phyloP scores from a whole-genome alignment of 1,140 invertebrate species.

The Brachionus asplanchnoidis region DNA sequence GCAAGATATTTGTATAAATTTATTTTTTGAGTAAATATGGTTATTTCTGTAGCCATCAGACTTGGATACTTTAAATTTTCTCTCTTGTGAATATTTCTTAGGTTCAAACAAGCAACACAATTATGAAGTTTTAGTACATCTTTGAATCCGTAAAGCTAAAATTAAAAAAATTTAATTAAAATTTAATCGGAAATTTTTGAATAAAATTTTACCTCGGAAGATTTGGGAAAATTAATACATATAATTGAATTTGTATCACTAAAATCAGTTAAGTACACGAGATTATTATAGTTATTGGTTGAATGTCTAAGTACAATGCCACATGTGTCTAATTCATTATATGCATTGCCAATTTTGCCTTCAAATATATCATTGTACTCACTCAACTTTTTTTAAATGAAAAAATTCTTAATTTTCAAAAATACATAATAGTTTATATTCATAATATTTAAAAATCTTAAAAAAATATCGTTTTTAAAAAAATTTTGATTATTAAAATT shows the following conservation, averaged over 20 bases:
- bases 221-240: slow-evolving; percentile 28
- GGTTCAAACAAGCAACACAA: slow-evolving; percentile 17
- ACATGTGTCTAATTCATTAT: slow-evolving; percentile 23
- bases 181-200: background rate
- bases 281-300: background rate
- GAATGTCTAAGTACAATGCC: background rate
- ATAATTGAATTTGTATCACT: slow-evolving; percentile 21
- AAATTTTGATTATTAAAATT: no score
- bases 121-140: slow-evolving; percentile 9
- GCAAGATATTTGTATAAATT: background rate
- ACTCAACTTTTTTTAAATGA: background rate
- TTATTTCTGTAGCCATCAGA: background rate
- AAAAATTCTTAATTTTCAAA: no score
- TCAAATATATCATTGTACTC: slow-evolving; percentile 1
- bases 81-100: background rate
- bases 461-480: no score
- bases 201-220: background rate
- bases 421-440: no score
- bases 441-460: no score
- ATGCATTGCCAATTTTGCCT: background rate
- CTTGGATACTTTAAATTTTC: slow-evolving; percentile 23
- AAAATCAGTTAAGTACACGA: slow-evolving; percentile 27
- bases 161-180: no score
- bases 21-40: slow-evolving; percentile 28
- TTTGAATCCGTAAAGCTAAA: slow-evolving; percentile 15